Evolutionary conservation across 1,140 invertebrate species (phyloP).

Genomic region (Caenorhabditis inopinata): DNA sequence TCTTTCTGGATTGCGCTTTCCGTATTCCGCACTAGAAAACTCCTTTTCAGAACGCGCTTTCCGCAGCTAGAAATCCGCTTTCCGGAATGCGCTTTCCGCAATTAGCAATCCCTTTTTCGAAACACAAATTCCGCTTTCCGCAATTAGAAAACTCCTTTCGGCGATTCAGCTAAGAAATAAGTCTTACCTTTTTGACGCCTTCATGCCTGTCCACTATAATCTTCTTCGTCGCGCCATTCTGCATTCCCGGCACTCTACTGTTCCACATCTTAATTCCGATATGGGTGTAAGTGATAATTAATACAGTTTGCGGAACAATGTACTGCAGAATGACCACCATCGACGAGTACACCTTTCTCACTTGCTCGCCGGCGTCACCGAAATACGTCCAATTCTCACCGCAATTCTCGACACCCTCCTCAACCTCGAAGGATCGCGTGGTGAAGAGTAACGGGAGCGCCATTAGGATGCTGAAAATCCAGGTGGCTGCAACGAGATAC

Average conservation of each 20-base stretch:
- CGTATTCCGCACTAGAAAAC: too few relatives aligned
- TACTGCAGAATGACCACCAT: constrained; percentile 60
- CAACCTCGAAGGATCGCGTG: constrained; percentile 41
- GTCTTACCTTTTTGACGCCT: constrained; percentile 61
- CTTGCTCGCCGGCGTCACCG: constrained; percentile 44
- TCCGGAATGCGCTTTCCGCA: too few relatives aligned
- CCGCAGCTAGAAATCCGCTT: too few relatives aligned
- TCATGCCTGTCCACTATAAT: constrained; percentile 55
- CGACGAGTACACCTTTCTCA: constrained; percentile 50
- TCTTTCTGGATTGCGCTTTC: too few relatives aligned
- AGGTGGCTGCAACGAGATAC: constrained; percentile 57
- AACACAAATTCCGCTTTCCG: too few relatives aligned
- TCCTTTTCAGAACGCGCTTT: too few relatives aligned
- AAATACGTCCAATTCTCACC: constrained; percentile 61
- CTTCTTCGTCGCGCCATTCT: constrained; percentile 33
- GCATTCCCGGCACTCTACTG: constrained; percentile 58
- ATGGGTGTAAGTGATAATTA: constrained; percentile 63
- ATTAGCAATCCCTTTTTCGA: too few relatives aligned
- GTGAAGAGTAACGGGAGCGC: constrained; percentile 63
- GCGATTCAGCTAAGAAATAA: too few relatives aligned
- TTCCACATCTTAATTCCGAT: constrained; percentile 66
- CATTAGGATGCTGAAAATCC: constrained; percentile 62
- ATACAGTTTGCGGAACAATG: constrained; percentile 59
- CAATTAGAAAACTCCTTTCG: too few relatives aligned
- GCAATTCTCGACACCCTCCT: constrained; percentile 50